These are phyloP conservation scores for Drosophila picticornis DNA, from an alignment of 2,888 invertebrate species.

Conservation along the genomic window DNA sequence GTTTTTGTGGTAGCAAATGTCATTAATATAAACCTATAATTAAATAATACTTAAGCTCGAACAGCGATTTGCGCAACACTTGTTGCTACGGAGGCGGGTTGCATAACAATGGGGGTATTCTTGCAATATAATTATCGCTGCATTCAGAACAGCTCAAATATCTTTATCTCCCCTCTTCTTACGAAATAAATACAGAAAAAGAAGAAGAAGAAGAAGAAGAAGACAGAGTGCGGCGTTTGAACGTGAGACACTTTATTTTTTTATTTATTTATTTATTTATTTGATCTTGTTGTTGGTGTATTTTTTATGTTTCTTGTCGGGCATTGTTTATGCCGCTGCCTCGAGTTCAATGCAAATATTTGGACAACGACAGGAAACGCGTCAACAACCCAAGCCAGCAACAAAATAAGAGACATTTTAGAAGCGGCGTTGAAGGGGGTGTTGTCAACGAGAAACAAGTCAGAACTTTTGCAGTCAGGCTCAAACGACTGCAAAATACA, in stretches of 20 bases:
- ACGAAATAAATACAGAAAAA: not conserved
- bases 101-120: not conserved
- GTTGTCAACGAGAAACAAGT: not conserved
- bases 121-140: not conserved
- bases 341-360: conserved; percentile 56
- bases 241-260: conserved; percentile 3
- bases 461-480: not conserved
- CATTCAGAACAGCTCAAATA: not conserved
- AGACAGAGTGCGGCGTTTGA: not conserved
- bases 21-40: not conserved
- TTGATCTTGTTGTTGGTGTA: not conserved
- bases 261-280: conserved; percentile 1
- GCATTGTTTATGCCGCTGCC: conserved; percentile 26
- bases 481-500: not conserved
- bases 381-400: conserved; percentile 2
- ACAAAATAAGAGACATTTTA: not conserved
- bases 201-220: not conserved
- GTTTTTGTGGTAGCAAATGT: not conserved
- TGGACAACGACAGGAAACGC: conserved; percentile 47
- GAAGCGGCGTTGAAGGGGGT: not conserved
- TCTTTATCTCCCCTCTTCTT: not conserved
- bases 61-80: not conserved
- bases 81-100: not conserved
- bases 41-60: not conserved
- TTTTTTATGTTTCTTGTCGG: not conserved